Base-by-base conservation (phyloP, 2,113 vertebrate genomes). In the Bagarius yarrelli region DNA sequence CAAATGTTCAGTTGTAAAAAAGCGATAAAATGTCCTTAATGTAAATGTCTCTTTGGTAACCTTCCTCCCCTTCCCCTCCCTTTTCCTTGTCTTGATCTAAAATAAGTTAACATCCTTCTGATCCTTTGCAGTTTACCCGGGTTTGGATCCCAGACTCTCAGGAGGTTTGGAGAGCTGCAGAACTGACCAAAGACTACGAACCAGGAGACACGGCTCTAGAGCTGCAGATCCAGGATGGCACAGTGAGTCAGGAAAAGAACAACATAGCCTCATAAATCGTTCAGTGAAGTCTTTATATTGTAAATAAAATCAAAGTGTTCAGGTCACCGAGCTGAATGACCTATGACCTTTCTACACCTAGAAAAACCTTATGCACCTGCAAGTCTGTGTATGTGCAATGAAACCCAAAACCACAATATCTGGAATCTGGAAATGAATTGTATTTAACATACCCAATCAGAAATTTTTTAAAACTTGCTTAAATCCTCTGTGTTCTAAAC, bases 131-230 rank as follows among this genome's bases (percentile, higher is more conserved):
- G 97, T 90, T 91, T 92, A 95, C 95, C 87, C 93, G 96, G 81
- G 96, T 99, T 60, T 99, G 98, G 98, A 95, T 99, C 85, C 95
- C 97, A 85, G 95, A 99, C 90, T 88, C 94, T 8, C 93, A 91
- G 67, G 93, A 96, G 55, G 97, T 98, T 25, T 99, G 97, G 97
- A 95, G 93, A 86, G 96, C 97, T 81, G 97, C 97, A 86, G 95
- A 96, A 85, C 91, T 99, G 61, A 90, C 93, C 81, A 95, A 89
- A 88, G 94, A 96, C 89, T 98, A 96, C 89, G 93, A 90, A 75
- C 94, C 95, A 40, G 97, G 96, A 59, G 95, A 98, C 88, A 88
- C 91, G 83, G 89, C 92, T n/a, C 94, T 99, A 34, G 91, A 91
- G n/a, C 92, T 99, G 82, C 93, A 88, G 79, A 93, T 97, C 19